phyloP scores from a whole-genome alignment of 2,888 invertebrate genomes.

The Gymnocheta viridis region DNA sequence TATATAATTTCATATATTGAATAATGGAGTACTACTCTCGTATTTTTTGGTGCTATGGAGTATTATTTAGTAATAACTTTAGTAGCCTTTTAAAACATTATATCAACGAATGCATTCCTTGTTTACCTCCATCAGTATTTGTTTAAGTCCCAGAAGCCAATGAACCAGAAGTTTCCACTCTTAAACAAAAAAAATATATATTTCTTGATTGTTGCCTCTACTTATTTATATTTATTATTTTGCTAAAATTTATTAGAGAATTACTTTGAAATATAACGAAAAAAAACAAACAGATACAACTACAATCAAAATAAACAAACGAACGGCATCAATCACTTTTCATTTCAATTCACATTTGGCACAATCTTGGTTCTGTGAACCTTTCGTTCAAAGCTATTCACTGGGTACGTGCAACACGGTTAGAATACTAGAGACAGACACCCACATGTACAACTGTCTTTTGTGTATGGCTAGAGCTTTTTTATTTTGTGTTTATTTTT shows the following conservation, averaged over 20 bases:
- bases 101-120: neutral
- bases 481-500: slow-evolving; percentile 3
- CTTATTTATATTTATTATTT: slow-evolving; percentile 28
- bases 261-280: slow-evolving; percentile 74
- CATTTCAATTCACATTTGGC: slow-evolving; percentile 70
- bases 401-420: neutral
- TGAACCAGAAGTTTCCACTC: slow-evolving; percentile 27
- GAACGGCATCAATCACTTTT: slow-evolving; percentile 80
- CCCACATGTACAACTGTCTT: slow-evolving; percentile 42
- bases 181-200: neutral
- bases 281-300: neutral
- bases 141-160: slow-evolving; percentile 7
- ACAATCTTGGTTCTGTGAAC: slow-evolving; percentile 49
- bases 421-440: neutral
- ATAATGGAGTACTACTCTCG: no score
- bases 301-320: slow-evolving; percentile 33
- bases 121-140: no score
- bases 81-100: neutral
- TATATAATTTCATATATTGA: no score
- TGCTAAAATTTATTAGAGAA: slow-evolving; percentile 64
- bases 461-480: neutral
- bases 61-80: neutral
- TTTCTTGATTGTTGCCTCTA: neutral
- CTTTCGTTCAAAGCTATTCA: slow-evolving; percentile 24
- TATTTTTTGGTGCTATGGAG: neutral